Evolutionary conservation across 1,140 invertebrate species (phyloP).

Genomic region (Rhagoletis zephyria): DNA sequence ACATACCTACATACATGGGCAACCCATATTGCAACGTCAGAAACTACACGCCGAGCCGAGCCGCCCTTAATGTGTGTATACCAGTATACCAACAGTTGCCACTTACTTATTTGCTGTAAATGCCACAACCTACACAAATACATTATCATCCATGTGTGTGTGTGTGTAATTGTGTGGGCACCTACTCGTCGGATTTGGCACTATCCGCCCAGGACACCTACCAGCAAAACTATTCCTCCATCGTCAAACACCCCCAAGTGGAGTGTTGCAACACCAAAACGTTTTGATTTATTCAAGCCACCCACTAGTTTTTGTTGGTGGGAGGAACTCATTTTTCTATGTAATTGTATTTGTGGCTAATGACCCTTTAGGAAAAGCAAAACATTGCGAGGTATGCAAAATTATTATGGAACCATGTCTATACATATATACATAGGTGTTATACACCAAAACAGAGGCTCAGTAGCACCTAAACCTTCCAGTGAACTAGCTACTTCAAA

Average conservation of each 20-base stretch:
- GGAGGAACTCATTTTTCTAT: background rate
- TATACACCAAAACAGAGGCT: no score
- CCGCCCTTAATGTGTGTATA: background rate
- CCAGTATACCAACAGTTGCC: background rate
- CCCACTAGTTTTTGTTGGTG: background rate
- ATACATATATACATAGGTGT: no score
- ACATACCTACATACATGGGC: background rate
- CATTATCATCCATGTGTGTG: no score
- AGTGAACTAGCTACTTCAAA: no score
- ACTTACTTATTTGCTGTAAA: background rate
- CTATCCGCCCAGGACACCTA: conserved; percentile 26
- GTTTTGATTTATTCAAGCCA: background rate
- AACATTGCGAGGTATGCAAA: no score
- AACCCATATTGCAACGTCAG: background rate
- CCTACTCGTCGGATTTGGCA: background rate
- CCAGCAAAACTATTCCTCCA: background rate
- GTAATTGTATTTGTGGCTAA: background rate
- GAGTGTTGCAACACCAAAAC: background rate
- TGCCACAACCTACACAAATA: conserved; percentile 18
- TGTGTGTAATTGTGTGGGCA: background rate
- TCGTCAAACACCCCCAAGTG: background rate
- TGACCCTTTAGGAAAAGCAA: background rate
- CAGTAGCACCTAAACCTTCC: no score
- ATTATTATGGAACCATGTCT: no score
- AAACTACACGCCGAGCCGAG: background rate